Evolutionary conservation across 1,140 invertebrate genomes (phyloP), one percentile per base, ranked within the genome.

Genomic region (Drosophila eugracilis): DNA sequence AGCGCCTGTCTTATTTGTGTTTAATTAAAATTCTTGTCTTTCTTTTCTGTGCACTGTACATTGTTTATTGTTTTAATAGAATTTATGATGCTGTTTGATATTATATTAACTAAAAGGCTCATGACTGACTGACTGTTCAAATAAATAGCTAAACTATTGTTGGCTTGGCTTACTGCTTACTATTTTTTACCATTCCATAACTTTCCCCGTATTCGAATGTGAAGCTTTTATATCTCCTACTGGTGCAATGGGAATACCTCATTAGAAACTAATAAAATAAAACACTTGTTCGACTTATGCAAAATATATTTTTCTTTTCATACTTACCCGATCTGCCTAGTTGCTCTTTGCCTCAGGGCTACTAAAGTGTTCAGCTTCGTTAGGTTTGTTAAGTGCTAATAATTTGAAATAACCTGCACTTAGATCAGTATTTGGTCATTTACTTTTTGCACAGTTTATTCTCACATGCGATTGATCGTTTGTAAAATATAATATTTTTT

Each of bases 11-110:
- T 73, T 63, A 69, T 69, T 55, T 72, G 47, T 73, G 66, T 84
- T 85, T 86, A 79, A 85, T 79, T 76, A 85, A 76, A 84, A 76
- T 72, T 79, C 57, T 67, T 75, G 52, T 75, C 30, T 42, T 48
- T 59, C 48, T 75, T 74, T 78, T 47, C 28, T n/a, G 17, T 22
- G 57, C 70, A 66, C 74, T 65, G 62, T 55, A 41, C 42, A 55
- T 30, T 62, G 50, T 60, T 65, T 63, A 55, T 69, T 73, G 47
- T 22, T 52, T 26, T 53, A n/a, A 28, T 45, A 21, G 14, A 28
- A 26, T 26, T 28, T 58, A 7, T 22, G 45, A 28, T 75, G 32
- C 50, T 49, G 7, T 47, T 48, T 52, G 58, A 9, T 10, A n/a
- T n/a, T n/a, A n/a, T n/a, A n/a, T n/a, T n/a, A n/a, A n/a, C n/a